phyloP scores from a whole-genome alignment of 2,113 vertebrate genomes.

The Syngnathus typhle region DNA sequence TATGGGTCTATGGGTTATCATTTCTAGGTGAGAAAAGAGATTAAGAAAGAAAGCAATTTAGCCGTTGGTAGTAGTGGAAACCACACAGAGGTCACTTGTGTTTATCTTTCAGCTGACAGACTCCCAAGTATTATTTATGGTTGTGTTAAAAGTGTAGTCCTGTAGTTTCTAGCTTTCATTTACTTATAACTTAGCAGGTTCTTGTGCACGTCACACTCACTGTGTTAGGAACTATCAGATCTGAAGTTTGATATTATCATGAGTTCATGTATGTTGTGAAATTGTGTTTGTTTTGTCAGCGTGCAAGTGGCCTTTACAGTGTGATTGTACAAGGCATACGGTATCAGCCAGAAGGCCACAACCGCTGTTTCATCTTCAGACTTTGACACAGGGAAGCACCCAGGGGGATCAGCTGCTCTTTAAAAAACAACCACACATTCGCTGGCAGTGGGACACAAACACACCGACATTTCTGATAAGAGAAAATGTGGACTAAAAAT shows the following conservation, averaged over 20 bases:
- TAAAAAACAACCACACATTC: constrained; percentile 18
- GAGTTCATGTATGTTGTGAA: constrained; percentile 1
- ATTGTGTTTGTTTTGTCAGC: not conserved
- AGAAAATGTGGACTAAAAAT: constrained; percentile 22
- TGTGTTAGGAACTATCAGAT: not conserved
- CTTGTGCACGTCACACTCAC: too few relatives aligned
- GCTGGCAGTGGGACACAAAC: constrained; percentile 21
- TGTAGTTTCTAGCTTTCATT: not conserved
- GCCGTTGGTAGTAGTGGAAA: not conserved
- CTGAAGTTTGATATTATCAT: not conserved
- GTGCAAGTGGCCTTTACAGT: not conserved
- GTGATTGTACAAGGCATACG: not conserved
- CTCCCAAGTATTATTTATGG: not conserved
- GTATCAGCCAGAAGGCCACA: constrained; percentile 13
- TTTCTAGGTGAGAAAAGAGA: constrained; percentile 1
- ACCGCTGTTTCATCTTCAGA: constrained; percentile 1
- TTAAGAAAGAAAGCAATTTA: constrained; percentile 2
- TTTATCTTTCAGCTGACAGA: not conserved
- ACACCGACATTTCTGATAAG: constrained; percentile 18
- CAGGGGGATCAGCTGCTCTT: constrained; percentile 28
- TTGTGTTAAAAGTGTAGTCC: not conserved
- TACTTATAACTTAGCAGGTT: not conserved
- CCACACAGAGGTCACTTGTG: not conserved
- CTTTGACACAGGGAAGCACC: constrained; percentile 14
- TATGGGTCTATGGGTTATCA: not conserved